phyloP scores from a whole-genome alignment of 2,113 vertebrate species.

The Neomonachus schauinslandi region DNA sequence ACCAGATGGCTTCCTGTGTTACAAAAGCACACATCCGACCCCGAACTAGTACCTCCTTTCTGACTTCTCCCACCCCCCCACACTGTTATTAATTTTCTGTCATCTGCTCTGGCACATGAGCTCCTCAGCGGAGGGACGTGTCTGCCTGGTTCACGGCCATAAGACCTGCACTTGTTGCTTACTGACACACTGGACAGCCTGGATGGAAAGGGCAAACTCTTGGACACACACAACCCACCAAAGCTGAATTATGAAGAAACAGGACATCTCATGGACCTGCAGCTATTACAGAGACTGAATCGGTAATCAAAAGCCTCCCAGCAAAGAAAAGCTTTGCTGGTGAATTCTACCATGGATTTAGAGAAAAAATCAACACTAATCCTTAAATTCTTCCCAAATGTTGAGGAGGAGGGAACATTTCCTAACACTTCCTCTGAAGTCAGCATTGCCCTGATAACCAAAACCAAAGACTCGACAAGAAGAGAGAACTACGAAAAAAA shows the following conservation, averaged over 20 bases:
- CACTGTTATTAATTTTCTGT: not conserved
- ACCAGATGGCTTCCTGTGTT: not conserved
- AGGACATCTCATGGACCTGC: not conserved
- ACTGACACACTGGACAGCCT: not conserved
- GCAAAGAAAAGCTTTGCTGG: not conserved
- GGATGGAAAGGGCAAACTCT: not conserved
- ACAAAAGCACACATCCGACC: not conserved
- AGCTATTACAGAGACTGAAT: not conserved
- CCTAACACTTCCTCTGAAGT: not conserved
- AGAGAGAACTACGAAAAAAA: not conserved
- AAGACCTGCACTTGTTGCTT: not conserved
- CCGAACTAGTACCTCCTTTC: not conserved
- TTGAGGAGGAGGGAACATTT: not conserved
- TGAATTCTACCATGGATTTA: not conserved
- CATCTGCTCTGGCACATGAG: not conserved
- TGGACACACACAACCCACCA: not conserved
- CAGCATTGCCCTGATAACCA: not conserved
- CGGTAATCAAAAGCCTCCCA: not conserved
- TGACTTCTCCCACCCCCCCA: not conserved
- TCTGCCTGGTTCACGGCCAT: not conserved
- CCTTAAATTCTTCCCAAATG: not conserved
- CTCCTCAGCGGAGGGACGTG: not conserved
- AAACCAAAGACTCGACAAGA: conserved; percentile 7
- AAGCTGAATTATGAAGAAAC: conserved; percentile 8
- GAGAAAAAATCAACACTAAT: conserved; percentile 2